These are phyloP conservation scores for Seira sanloemensis DNA, from an alignment of 2,888 invertebrate genomes.

Conservation along the genomic window DNA sequence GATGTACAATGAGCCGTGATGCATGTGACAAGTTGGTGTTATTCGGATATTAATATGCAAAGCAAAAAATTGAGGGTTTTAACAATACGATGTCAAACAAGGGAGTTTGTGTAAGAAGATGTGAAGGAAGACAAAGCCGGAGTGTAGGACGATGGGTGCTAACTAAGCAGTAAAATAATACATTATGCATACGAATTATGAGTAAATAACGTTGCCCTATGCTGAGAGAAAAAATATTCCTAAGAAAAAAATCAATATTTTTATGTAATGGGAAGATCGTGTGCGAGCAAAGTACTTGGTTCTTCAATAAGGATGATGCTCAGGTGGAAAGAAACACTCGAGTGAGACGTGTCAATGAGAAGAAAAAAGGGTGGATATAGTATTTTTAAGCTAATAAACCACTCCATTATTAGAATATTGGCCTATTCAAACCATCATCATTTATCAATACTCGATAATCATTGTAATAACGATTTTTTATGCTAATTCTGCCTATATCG, in stretches of 20 bases:
- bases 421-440: neutral
- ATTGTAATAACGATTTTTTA: neutral
- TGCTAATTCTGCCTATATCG: neutral
- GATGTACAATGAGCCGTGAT: constrained; percentile 48
- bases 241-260: neutral
- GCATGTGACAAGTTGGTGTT: constrained; percentile 57
- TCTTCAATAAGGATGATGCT: too few relatives aligned
- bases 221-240: neutral
- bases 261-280: neutral
- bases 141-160: constrained; percentile 18
- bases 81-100: neutral
- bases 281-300: neutral
- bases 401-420: neutral
- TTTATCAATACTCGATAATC: neutral
- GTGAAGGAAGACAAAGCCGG: too few relatives aligned
- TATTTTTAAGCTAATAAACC: neutral
- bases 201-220: neutral
- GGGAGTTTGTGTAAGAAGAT: too few relatives aligned
- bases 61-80: too few relatives aligned
- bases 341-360: neutral
- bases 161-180: constrained; percentile 32
- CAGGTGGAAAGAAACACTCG: too few relatives aligned
- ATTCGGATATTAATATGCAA: neutral
- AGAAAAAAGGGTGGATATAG: neutral
- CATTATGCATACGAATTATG: neutral